Evolutionary conservation across 2,797 vertebrate genomes (phyloP).

Genomic region (Rhynchotus rufescens): DNA sequence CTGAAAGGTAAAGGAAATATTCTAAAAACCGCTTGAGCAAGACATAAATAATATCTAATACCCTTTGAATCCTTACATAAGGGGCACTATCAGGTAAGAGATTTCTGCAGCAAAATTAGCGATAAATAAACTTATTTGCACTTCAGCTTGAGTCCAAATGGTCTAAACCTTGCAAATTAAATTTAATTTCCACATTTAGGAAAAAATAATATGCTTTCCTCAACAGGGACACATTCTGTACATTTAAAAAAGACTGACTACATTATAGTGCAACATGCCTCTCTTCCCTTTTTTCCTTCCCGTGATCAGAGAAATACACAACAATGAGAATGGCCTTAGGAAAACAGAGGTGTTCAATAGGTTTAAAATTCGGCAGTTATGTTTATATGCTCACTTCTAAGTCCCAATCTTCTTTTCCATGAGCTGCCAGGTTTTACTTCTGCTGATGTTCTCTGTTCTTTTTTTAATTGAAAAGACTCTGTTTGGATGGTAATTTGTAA

Average conservation of each 20-base stretch:
- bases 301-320: not conserved
- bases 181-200: not conserved
- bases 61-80: not conserved
- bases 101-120: not conserved
- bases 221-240: not conserved
- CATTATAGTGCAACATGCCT: not conserved
- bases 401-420: not conserved
- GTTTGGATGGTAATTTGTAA: not conserved
- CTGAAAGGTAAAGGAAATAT: slow-evolving; percentile 12
- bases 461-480: not conserved
- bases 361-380: not conserved
- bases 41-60: not conserved
- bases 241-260: not conserved
- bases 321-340: not conserved
- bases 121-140: not conserved
- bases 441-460: not conserved
- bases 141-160: not conserved
- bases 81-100: not conserved
- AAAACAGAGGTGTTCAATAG: not conserved
- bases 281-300: not conserved
- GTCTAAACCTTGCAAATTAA: not conserved
- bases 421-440: not conserved
- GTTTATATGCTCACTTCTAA: not conserved
- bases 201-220: not conserved
- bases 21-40: not conserved